Evolutionary conservation across 1,140 invertebrate species (phyloP).

Genomic region (Uloborus diversus): DNA sequence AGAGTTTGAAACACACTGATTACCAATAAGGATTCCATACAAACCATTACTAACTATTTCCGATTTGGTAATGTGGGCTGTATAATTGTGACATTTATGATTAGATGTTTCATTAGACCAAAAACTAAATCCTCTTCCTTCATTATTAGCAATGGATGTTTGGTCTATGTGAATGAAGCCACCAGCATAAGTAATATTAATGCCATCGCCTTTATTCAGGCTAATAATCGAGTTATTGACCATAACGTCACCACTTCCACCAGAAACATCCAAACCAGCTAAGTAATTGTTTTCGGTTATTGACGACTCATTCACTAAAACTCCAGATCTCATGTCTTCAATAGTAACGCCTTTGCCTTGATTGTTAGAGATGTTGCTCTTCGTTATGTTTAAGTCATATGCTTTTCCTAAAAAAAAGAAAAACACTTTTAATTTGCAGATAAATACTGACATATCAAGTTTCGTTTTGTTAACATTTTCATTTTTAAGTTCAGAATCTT

Average conservation of each 20-base stretch:
- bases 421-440: neutral
- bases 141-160: constrained; percentile 76
- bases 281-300: constrained; percentile 88
- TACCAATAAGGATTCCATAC: constrained; percentile 79
- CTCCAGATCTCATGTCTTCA: constrained; percentile 82
- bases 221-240: constrained; percentile 88
- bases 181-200: constrained; percentile 85
- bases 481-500: too few species aligned
- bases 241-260: constrained; percentile 90
- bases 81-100: constrained; percentile 72
- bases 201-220: constrained; percentile 82
- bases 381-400: constrained; percentile 86
- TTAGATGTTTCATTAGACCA: constrained; percentile 90
- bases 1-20: constrained; percentile 70
- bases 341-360: constrained; percentile 89
- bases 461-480: too few species aligned
- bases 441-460: too few species aligned
- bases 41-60: constrained; percentile 84
- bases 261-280: constrained; percentile 85
- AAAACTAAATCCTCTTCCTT: constrained; percentile 82
- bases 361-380: constrained; percentile 86
- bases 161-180: constrained; percentile 88
- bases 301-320: constrained; percentile 81
- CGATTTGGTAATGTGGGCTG: constrained; percentile 78
- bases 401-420: constrained; percentile 73